phyloP scores from a whole-genome alignment of 2,797 vertebrate genomes.

The Apogon hyalosoma region DNA sequence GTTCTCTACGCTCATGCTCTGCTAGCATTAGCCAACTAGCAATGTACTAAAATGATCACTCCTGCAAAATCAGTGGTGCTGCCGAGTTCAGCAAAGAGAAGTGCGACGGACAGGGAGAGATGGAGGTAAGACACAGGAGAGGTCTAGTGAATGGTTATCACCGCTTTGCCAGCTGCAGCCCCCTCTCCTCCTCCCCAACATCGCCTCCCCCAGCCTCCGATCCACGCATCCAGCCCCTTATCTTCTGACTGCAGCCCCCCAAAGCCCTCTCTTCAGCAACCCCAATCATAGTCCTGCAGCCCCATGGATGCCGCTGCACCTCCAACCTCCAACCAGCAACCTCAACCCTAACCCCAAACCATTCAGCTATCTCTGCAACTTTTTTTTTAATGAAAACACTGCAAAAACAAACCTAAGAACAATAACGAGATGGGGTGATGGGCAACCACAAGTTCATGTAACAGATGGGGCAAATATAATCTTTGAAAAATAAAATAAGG shows the following conservation, averaged over 20 bases:
- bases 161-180: conserved; percentile 70
- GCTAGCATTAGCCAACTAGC: conserved; percentile 17
- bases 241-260: conserved; percentile 76
- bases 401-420: conserved; percentile 16
- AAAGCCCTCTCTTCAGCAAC: conserved; percentile 73
- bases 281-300: conserved; percentile 71
- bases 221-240: conserved; percentile 74
- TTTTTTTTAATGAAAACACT: conserved; percentile 3
- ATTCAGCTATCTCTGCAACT: conserved; percentile 32
- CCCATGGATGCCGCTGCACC: conserved; percentile 51
- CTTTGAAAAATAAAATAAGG: no score
- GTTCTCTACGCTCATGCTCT: conserved; percentile 13
- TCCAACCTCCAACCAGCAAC: conserved; percentile 38
- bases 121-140: conserved; percentile 62
- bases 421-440: conserved; percentile 2
- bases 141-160: conserved; percentile 75
- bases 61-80: conserved; percentile 51
- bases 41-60: conserved; percentile 33
- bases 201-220: conserved; percentile 50
- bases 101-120: conserved; percentile 36
- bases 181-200: conserved; percentile 21
- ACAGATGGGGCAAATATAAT: no score
- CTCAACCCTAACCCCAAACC: conserved; percentile 65
- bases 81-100: conserved; percentile 43
- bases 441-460: neutral